Conservation (phyloP, 2,888 invertebrate genomes). For the Lithophane ornitopus region DNA sequence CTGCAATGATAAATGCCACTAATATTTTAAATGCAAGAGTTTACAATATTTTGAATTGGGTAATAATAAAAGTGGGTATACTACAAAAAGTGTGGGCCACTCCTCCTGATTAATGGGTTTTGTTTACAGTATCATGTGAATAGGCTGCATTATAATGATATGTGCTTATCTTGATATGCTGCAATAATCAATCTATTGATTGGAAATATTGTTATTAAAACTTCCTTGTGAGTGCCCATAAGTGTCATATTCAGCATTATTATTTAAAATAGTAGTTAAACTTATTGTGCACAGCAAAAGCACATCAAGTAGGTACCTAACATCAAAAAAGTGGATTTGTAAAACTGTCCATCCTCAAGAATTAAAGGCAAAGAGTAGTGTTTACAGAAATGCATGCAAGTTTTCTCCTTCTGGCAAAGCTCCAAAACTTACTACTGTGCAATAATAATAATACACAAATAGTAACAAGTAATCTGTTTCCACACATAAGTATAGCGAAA, state of each 20-base stretch:
- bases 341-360: background rate
- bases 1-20: slow-evolving; percentile 63
- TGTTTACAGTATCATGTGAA: background rate
- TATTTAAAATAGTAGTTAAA: background rate
- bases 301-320: background rate
- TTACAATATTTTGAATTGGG: slow-evolving; percentile 7
- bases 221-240: background rate
- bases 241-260: background rate
- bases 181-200: background rate
- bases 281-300: background rate
- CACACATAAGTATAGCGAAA: slow-evolving; percentile 10
- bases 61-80: background rate
- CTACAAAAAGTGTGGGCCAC: background rate
- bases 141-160: background rate
- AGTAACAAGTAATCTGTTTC: slow-evolving; percentile 16
- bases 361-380: background rate
- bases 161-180: background rate
- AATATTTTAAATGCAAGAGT: slow-evolving; percentile 43
- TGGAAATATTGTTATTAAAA: background rate
- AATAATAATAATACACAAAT: slow-evolving; percentile 21
- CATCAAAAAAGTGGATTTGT: background rate
- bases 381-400: slow-evolving; percentile 18
- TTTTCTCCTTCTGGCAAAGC: slow-evolving; percentile 32
- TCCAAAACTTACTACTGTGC: slow-evolving; percentile 36
- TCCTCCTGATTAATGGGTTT: background rate